These are phyloP conservation scores for Aspidoscelis tigris DNA, from an alignment of 2,113 vertebrate species.

Conservation along the genomic window DNA sequence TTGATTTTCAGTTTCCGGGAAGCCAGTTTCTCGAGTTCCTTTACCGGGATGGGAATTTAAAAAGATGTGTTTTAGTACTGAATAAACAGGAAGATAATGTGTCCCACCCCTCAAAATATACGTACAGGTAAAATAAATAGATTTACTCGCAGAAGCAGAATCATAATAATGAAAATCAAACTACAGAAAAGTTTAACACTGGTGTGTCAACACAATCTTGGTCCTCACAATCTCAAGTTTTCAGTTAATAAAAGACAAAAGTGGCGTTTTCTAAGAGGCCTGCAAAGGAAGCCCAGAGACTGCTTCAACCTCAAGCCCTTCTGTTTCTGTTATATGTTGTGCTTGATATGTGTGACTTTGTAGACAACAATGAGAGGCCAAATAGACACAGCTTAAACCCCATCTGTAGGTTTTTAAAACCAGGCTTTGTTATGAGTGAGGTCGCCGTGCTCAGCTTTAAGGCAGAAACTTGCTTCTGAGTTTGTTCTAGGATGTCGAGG, in stretches of 20 bases:
- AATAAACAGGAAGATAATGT: neutral
- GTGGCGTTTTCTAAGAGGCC: neutral
- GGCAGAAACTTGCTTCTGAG: too few relatives aligned
- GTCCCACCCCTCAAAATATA: too few relatives aligned
- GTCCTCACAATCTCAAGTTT: neutral
- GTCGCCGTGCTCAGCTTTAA: too few relatives aligned
- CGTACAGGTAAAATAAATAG: neutral
- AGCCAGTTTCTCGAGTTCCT: conserved; percentile 96
- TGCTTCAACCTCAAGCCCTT: too few relatives aligned
- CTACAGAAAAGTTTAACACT: neutral
- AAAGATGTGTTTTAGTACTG: neutral
- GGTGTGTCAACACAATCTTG: neutral
- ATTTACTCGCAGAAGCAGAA: neutral
- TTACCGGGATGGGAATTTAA: conserved; percentile 13
- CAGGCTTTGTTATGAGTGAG: neutral
- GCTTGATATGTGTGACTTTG: neutral
- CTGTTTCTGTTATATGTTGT: neutral
- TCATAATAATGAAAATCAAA: too few relatives aligned
- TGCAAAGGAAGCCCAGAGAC: neutral
- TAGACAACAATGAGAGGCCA: too few relatives aligned
- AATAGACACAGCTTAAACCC: too few relatives aligned
- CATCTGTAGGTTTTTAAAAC: neutral
- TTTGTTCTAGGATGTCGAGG: too few relatives aligned
- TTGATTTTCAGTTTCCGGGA: conserved; percentile 94
- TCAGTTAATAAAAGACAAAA: neutral